Evolutionary conservation across 2,888 invertebrate species (phyloP).

Genomic region (Plebejus anna): DNA sequence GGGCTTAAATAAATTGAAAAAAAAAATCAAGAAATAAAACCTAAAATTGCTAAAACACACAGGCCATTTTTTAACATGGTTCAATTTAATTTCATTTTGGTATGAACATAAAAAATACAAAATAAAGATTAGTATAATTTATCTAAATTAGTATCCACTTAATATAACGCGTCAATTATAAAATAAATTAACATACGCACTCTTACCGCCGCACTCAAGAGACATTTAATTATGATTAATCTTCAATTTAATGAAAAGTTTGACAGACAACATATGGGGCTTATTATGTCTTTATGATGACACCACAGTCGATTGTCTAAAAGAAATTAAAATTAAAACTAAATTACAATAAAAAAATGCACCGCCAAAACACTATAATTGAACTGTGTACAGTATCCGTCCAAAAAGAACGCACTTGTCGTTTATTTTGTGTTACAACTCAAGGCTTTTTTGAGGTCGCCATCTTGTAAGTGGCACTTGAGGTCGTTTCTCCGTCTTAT

Average conservation of each 20-base stretch:
- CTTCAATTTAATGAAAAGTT: no score
- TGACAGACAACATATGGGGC: no score
- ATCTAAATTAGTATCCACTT: slow-evolving; percentile 1
- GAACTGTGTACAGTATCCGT: background rate
- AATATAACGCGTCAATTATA: no score
- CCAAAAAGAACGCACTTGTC: background rate
- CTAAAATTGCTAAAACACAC: background rate
- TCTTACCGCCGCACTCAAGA: background rate
- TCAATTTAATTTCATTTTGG: background rate
- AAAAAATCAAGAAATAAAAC: no score
- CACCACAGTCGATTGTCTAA: background rate
- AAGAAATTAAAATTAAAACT: background rate
- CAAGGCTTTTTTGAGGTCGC: background rate
- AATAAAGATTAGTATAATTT: background rate
- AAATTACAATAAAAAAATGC: slow-evolving; percentile 12
- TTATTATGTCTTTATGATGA: background rate
- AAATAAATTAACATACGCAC: background rate
- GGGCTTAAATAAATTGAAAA: no score
- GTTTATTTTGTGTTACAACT: background rate
- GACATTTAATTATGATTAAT: no score
- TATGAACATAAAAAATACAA: background rate
- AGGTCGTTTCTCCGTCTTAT: no score
- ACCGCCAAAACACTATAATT: slow-evolving; percentile 14
- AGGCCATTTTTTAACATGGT: background rate
- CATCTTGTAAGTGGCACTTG: no score